phyloP scores from a whole-genome alignment of 2,797 vertebrate species.

The Acomys russatus region DNA sequence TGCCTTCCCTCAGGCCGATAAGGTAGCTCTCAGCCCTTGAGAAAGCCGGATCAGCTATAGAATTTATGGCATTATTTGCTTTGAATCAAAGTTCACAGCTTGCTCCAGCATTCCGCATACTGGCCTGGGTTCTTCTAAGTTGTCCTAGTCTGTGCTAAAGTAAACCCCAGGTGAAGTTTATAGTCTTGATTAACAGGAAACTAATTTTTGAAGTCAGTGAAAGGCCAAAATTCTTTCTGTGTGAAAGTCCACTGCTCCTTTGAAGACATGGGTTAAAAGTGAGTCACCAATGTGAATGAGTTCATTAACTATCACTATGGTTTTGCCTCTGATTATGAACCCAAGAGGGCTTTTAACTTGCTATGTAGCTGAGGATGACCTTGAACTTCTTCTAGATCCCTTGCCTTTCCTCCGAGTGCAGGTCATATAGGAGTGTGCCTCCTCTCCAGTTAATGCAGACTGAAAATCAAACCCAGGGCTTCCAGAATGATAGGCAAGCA shows the following conservation, averaged over 20 bases:
- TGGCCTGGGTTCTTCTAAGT: constrained; percentile 28
- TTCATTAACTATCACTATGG: constrained; percentile 43
- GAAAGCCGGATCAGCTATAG: constrained; percentile 15
- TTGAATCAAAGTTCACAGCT: constrained; percentile 65
- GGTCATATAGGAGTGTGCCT: neutral
- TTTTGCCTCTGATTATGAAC: constrained; percentile 70
- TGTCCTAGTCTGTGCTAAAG: constrained; percentile 11
- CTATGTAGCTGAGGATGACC: neutral
- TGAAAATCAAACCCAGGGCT: neutral
- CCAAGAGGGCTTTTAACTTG: neutral
- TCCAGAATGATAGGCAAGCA: neutral
- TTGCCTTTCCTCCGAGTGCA: neutral
- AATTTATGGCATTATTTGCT: constrained; percentile 64
- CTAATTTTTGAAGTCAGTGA: constrained; percentile 70
- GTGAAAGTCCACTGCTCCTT: constrained; percentile 84
- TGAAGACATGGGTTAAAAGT: constrained; percentile 59
- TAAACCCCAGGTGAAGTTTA: constrained; percentile 62
- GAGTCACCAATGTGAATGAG: constrained; percentile 78
- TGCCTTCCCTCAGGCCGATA: constrained; percentile 47
- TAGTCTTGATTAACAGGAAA: constrained; percentile 76
- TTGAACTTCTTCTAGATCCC: neutral
- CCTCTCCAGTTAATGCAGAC: neutral
- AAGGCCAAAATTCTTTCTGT: constrained; percentile 74
- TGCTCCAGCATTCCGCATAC: neutral
- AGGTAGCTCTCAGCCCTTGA: neutral